Conservation (phyloP, 2,888 invertebrate genomes). For the Scaeva pyrastri region DNA sequence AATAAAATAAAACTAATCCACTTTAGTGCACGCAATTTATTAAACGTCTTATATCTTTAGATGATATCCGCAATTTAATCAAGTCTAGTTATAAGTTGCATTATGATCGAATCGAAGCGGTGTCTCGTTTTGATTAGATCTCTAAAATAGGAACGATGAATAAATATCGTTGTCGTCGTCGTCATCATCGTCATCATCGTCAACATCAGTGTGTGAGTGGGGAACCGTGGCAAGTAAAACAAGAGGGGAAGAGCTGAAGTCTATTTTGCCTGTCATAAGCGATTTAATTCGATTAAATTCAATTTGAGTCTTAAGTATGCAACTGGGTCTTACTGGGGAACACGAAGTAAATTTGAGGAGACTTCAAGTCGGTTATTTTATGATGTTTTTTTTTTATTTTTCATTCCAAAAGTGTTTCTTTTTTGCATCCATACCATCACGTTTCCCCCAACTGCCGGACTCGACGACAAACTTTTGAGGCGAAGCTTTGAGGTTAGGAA, state of each 20-base stretch:
- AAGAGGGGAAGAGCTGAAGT: background rate
- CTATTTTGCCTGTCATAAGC: slow-evolving; percentile 52
- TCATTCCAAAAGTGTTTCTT: slow-evolving; percentile 68
- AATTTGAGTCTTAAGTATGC: slow-evolving; percentile 64
- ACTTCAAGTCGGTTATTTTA: slow-evolving; percentile 17
- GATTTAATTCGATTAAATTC: slow-evolving; percentile 72
- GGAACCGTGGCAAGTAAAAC: background rate
- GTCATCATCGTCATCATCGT: background rate
- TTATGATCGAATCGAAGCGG: slow-evolving; percentile 53
- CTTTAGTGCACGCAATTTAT: background rate
- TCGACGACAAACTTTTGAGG: too few species aligned
- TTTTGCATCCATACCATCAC: slow-evolving; percentile 2
- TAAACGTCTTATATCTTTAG: background rate
- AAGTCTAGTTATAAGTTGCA: slow-evolving; percentile 41
- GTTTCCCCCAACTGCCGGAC: too few species aligned
- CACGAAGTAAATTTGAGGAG: slow-evolving; percentile 12
- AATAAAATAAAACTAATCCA: slow-evolving; percentile 4
- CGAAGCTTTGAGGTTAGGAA: background rate
- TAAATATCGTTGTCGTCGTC: background rate
- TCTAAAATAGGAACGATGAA: slow-evolving; percentile 10
- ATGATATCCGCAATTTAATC: slow-evolving; percentile 40
- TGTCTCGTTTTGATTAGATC: slow-evolving; percentile 62
- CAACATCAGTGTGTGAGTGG: too few species aligned
- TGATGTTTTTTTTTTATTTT: slow-evolving; percentile 46
- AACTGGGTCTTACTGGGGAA: slow-evolving; percentile 59